A percentile compares a stretch with the other conserved stretches of the same genome.
Evolutionary conservation across 2,888 invertebrate genomes (phyloP).

Genomic region (Lasioglossum malachurum): DNA sequence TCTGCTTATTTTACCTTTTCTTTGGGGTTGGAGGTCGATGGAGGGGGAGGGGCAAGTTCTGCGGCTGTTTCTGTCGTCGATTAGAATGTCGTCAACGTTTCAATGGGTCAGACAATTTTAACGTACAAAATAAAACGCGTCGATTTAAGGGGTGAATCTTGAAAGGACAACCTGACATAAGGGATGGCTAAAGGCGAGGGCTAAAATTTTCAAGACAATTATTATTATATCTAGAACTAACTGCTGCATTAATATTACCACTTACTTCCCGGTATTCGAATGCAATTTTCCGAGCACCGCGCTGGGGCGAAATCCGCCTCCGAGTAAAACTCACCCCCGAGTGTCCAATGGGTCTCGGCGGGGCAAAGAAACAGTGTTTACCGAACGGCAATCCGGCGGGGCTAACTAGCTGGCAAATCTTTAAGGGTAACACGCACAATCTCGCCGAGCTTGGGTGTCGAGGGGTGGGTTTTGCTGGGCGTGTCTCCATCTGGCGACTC

Average conservation of each 20-base stretch:
- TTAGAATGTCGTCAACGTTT: neutral
- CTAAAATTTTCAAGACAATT: neutral
- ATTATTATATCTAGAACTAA: neutral
- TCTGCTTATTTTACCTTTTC: neutral
- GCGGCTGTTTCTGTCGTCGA: neutral
- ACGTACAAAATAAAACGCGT: too few species aligned
- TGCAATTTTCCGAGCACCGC: neutral
- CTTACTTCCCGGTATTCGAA: neutral
- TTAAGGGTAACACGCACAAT: conserved; percentile 69
- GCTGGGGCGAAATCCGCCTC: neutral
- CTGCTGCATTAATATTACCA: neutral
- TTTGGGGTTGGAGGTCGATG: neutral
- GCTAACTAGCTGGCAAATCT: conserved; percentile 50
- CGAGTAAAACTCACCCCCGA: neutral
- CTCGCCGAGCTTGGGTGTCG: conserved; percentile 47
- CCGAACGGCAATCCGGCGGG: conserved; percentile 44
- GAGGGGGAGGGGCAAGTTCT: neutral
- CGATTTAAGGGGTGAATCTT: too few species aligned
- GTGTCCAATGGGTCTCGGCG: neutral
- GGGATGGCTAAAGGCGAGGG: neutral
- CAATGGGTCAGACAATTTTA: neutral
- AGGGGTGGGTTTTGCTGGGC: conserved; percentile 74
- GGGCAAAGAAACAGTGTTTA: conserved; percentile 30
- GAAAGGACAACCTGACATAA: too few species aligned
- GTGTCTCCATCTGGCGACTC: conserved; percentile 83